phyloP scores from a whole-genome alignment of 2,797 vertebrate species.

The Tinamus major region DNA sequence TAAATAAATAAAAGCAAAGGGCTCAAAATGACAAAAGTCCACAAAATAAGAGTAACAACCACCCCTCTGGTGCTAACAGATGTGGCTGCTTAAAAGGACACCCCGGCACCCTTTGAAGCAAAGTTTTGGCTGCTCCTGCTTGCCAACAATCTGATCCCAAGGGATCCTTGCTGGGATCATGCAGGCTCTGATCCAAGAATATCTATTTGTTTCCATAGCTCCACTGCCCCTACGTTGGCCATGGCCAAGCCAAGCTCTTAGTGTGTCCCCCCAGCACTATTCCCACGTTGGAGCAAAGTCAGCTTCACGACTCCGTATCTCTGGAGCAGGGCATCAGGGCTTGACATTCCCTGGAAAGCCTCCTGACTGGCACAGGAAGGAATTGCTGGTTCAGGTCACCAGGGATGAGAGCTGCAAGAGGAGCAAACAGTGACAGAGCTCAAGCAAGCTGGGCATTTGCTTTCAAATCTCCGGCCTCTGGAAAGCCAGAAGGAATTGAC shows the following conservation, averaged over 20 bases:
- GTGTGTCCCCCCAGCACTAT: rapidly evolving
- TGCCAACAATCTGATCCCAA: not conserved
- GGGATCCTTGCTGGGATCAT: not conserved
- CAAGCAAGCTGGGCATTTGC: not conserved
- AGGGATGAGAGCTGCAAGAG: not conserved
- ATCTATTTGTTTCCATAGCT: not conserved
- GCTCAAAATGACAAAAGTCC: not conserved
- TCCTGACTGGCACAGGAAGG: not conserved
- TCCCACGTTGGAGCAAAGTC: not conserved
- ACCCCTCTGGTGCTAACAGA: not conserved
- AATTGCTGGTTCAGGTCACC: not conserved
- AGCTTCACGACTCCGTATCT: not conserved
- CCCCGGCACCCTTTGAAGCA: not conserved
- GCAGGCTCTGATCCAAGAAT: not conserved
- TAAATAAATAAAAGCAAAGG: not conserved
- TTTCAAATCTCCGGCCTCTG: not conserved
- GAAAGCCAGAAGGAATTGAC: not conserved
- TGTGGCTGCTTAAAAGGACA: not conserved
- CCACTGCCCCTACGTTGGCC: rapidly evolving
- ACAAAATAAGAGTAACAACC: not conserved
- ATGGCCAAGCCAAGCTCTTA: not conserved
- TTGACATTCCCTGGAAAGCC: not conserved
- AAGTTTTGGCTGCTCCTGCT: not conserved
- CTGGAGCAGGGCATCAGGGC: not conserved
- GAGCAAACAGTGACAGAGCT: not conserved